Evolutionary conservation across 2,888 invertebrate species (phyloP).

Genomic region (Drosophila colorata): DNA sequence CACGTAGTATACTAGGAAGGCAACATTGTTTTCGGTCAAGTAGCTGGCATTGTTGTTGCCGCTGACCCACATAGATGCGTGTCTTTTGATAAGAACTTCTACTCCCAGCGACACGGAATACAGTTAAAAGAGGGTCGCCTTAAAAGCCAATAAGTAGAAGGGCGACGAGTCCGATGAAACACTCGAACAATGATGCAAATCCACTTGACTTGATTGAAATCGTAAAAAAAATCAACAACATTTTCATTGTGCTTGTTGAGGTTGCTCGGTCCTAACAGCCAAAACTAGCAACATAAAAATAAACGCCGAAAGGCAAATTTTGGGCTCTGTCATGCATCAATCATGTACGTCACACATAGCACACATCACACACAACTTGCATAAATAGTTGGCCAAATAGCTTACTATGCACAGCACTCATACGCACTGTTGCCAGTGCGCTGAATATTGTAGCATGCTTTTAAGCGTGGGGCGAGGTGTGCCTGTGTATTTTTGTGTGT

Average conservation of each 20-base stretch:
- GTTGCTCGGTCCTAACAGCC: slow-evolving; percentile 18
- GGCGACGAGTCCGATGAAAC: slow-evolving; percentile 50
- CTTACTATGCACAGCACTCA: slow-evolving; percentile 33
- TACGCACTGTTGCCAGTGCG: slow-evolving; percentile 60
- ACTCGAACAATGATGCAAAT: slow-evolving; percentile 70
- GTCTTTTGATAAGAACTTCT: slow-evolving; percentile 45
- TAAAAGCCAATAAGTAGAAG: slow-evolving; percentile 41
- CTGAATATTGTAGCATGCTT: slow-evolving; percentile 44
- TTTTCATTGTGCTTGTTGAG: slow-evolving; percentile 40
- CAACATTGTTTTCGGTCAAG: slow-evolving; percentile 39
- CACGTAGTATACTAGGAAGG: not conserved
- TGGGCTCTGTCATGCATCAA: slow-evolving; percentile 57
- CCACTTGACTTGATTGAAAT: slow-evolving; percentile 81
- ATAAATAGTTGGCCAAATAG: slow-evolving; percentile 41
- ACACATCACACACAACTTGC: slow-evolving; percentile 22
- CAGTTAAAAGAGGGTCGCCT: slow-evolving; percentile 11
- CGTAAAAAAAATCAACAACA: slow-evolving; percentile 66
- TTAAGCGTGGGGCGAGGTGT: slow-evolving; percentile 26
- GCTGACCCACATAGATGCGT: slow-evolving; percentile 62
- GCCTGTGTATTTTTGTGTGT: slow-evolving; percentile 29
- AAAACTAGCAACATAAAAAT: slow-evolving; percentile 69
- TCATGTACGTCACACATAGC: slow-evolving; percentile 54
- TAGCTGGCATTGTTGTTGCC: slow-evolving; percentile 27
- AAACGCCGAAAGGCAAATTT: slow-evolving; percentile 41
- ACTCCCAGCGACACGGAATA: not conserved